phyloP scores from a whole-genome alignment of 2,113 vertebrate genomes.

The Mungos mungo region DNA sequence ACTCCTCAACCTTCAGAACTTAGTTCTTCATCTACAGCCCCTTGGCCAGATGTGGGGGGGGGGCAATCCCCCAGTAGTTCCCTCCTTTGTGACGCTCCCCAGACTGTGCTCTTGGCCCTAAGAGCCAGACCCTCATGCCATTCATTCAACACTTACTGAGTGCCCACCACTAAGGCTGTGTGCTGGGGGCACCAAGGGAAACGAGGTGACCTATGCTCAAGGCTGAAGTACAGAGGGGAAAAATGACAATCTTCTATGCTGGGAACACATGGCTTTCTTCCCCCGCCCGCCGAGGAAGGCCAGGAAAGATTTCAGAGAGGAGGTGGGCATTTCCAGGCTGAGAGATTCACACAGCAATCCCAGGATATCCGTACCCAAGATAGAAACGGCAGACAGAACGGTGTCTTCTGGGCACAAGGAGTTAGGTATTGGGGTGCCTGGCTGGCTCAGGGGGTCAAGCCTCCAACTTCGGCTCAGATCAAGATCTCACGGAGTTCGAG shows the following conservation, averaged over 20 bases:
- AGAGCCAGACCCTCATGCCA: background rate
- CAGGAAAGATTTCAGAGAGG: background rate
- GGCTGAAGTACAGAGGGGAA: background rate
- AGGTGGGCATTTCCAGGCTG: background rate
- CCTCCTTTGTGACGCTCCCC: background rate
- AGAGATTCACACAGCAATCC: background rate
- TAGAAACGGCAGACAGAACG: background rate
- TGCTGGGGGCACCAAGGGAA: background rate
- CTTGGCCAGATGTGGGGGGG: background rate
- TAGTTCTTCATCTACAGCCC: background rate
- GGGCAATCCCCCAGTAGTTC: background rate
- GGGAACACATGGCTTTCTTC: background rate
- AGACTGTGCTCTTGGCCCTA: background rate
- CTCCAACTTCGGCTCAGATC: too few species aligned
- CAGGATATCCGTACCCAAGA: background rate
- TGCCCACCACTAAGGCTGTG: background rate
- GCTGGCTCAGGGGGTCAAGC: too few species aligned
- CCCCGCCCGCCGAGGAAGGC: background rate
- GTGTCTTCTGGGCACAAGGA: background rate
- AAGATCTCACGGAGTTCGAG: too few species aligned
- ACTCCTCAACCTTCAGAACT: background rate
- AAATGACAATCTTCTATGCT: background rate
- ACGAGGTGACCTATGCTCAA: background rate
- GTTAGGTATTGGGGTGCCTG: background rate
- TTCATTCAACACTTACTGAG: background rate